phyloP scores from a whole-genome alignment of 1,140 invertebrate genomes.

The Mycetomoellerius zeteki region DNA sequence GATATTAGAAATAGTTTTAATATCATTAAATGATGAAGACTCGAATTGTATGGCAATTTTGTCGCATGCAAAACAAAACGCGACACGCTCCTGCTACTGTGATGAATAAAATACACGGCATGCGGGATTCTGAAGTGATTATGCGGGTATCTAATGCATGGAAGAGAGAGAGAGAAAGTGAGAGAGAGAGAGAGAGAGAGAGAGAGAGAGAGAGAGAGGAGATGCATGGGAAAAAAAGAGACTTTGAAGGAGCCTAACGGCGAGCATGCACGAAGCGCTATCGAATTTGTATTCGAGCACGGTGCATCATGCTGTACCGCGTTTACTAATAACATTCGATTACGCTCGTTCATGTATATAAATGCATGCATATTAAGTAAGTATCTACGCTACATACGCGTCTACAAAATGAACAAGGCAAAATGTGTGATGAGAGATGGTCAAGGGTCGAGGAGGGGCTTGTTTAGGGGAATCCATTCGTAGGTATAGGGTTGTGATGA shows the following conservation, averaged over 20 bases:
- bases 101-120: conserved; percentile 57
- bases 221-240: conserved; percentile 60
- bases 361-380: conserved; percentile 65
- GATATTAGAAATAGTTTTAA: neutral
- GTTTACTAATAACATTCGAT: conserved; percentile 62
- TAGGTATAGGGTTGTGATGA: conserved; percentile 38
- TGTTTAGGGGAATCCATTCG: conserved; percentile 30
- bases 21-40: neutral
- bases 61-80: conserved; percentile 65
- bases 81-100: conserved; percentile 74
- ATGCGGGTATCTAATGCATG: conserved; percentile 74
- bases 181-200: conserved; percentile 16
- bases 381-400: conserved; percentile 68
- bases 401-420: conserved; percentile 77
- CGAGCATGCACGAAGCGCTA: conserved; percentile 62
- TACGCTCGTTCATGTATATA: conserved; percentile 28
- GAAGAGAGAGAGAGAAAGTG: conserved; percentile 31
- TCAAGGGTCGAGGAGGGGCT: conserved; percentile 15
- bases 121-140: conserved; percentile 72
- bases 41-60: conserved; percentile 52
- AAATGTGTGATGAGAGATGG: conserved; percentile 72
- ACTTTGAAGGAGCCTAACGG: conserved; percentile 60
- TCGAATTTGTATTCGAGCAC: conserved; percentile 70
- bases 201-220: conserved; percentile 12
- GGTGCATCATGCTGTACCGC: conserved; percentile 73